These are phyloP conservation scores for Chionomys nivalis DNA, from an alignment of 2,113 vertebrate species.

Conservation along the genomic window DNA sequence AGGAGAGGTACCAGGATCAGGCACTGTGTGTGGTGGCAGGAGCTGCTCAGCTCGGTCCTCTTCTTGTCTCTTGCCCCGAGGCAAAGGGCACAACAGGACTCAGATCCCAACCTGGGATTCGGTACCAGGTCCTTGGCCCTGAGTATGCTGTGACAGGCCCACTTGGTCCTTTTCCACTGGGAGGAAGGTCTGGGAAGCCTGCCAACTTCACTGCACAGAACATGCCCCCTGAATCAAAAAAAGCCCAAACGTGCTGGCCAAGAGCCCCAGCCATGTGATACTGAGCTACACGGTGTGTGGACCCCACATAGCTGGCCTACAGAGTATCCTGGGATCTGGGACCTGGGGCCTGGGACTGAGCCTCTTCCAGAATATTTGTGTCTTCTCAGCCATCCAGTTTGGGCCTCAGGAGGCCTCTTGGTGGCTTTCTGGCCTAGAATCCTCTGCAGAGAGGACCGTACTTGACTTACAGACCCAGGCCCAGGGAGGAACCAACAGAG, in stretches of 20 bases:
- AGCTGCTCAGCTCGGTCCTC: neutral
- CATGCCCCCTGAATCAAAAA: neutral
- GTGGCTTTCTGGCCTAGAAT: neutral
- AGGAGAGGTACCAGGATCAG: neutral
- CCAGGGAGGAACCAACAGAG: too few species aligned
- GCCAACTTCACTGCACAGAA: neutral
- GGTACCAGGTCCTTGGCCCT: neutral
- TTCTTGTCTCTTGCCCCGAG: neutral
- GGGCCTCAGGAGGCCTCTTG: neutral
- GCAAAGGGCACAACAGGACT: neutral
- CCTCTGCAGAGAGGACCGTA: neutral
- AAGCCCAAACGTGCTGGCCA: neutral
- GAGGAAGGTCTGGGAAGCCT: neutral
- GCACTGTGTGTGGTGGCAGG: too few species aligned
- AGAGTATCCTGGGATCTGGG: neutral
- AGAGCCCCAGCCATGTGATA: fast-evolving
- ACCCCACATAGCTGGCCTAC: neutral
- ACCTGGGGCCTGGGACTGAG: neutral
- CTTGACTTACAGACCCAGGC: neutral
- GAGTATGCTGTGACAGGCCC: neutral
- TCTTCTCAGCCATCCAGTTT: neutral
- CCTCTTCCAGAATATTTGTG: neutral
- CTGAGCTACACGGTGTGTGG: neutral
- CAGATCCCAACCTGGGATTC: neutral
- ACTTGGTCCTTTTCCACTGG: neutral